A percentile compares a stretch with the other conserved stretches of the same genome.
Evolutionary conservation across 2,888 invertebrate species (phyloP).

Genomic region (Mythimna loreyi): DNA sequence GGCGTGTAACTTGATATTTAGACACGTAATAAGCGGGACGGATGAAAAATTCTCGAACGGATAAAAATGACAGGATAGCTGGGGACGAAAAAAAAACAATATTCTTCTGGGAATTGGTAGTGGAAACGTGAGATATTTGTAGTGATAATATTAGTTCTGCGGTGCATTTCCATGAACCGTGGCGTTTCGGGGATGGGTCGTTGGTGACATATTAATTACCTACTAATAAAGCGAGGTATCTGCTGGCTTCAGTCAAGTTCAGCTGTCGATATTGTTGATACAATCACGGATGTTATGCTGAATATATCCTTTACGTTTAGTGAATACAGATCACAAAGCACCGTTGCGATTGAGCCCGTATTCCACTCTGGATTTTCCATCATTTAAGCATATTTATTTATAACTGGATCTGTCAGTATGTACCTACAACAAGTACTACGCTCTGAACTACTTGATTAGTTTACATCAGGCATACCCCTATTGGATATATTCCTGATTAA

Average conservation of each 20-base stretch:
- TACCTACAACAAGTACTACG: too few relatives aligned
- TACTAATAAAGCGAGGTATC: conserved; percentile 76
- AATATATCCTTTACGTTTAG: background rate
- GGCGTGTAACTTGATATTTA: conserved; percentile 75
- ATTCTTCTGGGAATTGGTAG: conserved; percentile 81
- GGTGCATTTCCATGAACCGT: conserved; percentile 81
- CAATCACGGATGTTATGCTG: conserved; percentile 56
- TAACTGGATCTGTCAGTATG: background rate
- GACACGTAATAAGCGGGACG: conserved; percentile 68
- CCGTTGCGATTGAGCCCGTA: background rate
- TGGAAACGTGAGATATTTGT: conserved; percentile 85
- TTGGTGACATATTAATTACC: conserved; percentile 81
- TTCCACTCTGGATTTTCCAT: background rate
- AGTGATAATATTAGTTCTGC: conserved; percentile 86
- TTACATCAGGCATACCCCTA: background rate
- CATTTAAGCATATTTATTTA: background rate
- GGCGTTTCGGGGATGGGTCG: conserved; percentile 71
- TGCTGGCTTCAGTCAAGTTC: conserved; percentile 39
- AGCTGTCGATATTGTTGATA: conserved; percentile 58
- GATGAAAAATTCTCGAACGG: conserved; percentile 76
- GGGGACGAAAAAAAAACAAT: conserved; percentile 74
- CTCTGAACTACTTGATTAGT: background rate
- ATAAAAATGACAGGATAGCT: conserved; percentile 76
- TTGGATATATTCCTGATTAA: too few relatives aligned
- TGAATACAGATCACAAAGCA: background rate